Conservation (phyloP, 1,140 invertebrate species). For the Panulirus ornatus region DNA sequence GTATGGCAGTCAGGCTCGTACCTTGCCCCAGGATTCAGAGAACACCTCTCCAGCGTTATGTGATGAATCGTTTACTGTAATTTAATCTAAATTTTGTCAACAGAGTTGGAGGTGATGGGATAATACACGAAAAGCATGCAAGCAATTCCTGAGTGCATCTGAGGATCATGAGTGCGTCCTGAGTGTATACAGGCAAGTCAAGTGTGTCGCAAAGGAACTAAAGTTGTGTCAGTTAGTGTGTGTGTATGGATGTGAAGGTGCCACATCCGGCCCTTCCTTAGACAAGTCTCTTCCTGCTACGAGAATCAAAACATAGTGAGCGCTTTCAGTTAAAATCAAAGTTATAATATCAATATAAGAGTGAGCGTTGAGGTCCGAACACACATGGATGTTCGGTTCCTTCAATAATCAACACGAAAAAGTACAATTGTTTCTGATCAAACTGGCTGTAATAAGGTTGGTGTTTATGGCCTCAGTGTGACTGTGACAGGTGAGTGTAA, state of each 20-base stretch:
- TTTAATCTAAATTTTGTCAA: too few relatives aligned
- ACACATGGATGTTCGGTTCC: background rate
- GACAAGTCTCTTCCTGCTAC: background rate
- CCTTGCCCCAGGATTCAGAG: too few relatives aligned
- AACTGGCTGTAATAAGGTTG: background rate
- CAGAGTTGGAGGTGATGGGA: too few relatives aligned
- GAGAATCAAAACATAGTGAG: constrained; percentile 25
- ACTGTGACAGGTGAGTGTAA: too few relatives aligned
- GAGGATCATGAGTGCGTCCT: background rate
- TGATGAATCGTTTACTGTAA: too few relatives aligned
- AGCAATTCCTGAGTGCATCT: too few relatives aligned
- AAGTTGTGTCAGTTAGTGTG: background rate
- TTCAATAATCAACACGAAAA: background rate
- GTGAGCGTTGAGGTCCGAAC: background rate
- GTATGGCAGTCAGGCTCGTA: too few relatives aligned
- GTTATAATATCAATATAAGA: background rate
- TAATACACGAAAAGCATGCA: too few relatives aligned
- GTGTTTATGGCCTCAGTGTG: too few relatives aligned
- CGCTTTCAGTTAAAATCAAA: constrained; percentile 25
- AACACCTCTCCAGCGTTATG: too few relatives aligned
- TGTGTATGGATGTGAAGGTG: background rate
- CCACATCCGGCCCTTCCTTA: background rate
- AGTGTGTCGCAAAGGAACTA: background rate
- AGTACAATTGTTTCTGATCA: constrained; percentile 7
- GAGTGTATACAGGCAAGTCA: background rate